A percentile compares a stretch with the other conserved stretches of the same genome.
phyloP scores from a whole-genome alignment of 2,113 vertebrate genomes.

The Pardalotus punctatus region DNA sequence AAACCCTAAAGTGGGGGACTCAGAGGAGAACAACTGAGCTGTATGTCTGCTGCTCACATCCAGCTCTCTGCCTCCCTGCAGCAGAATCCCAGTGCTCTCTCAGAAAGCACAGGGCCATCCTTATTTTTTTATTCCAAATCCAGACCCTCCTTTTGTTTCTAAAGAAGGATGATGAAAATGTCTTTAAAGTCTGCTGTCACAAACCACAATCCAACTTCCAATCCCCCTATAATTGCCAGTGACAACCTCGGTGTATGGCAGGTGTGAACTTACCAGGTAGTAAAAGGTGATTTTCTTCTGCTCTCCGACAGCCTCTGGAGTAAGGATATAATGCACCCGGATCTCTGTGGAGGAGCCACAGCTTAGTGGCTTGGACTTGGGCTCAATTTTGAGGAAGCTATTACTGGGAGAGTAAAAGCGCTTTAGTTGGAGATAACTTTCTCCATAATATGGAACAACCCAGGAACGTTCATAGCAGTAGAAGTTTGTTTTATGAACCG shows the following conservation, averaged over 20 bases:
- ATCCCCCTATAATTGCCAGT: not conserved
- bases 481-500: not conserved
- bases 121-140: not conserved
- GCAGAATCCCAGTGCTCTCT: not conserved
- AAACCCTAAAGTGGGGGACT: not conserved
- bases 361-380: not conserved
- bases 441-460: conserved; percentile 4
- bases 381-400: conserved; percentile 70
- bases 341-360: conserved; percentile 48
- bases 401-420: conserved; percentile 71
- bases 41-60: not conserved
- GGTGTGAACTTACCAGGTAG: conserved; percentile 69
- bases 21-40: not conserved
- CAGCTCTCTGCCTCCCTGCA: not conserved
- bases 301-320: not conserved
- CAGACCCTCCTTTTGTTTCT: not conserved
- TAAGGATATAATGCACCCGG: conserved; percentile 62
- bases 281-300: conserved; percentile 59
- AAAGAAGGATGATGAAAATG: not conserved
- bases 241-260: not conserved
- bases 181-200: not conserved
- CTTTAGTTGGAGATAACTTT: not conserved
- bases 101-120: not conserved
- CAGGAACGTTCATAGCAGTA: conserved; percentile 48
- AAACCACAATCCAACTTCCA: not conserved